These are phyloP conservation scores for Balanococcus diminutus DNA, from an alignment of 2,888 invertebrate species.

Conservation along the genomic window DNA sequence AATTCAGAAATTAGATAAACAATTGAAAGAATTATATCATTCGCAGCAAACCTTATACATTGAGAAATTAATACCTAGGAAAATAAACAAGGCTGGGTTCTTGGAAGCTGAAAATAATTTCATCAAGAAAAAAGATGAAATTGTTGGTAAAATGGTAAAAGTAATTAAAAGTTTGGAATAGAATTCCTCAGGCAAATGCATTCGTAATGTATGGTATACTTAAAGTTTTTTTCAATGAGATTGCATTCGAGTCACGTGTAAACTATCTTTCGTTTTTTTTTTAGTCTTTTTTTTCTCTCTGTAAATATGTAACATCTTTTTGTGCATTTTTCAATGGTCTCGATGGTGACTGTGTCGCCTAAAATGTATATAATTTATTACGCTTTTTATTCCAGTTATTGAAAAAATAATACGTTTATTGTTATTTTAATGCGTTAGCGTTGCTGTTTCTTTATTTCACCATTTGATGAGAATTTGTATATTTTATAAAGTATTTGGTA, in stretches of 20 bases:
- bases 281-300: too few relatives aligned
- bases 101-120: slow-evolving; percentile 67
- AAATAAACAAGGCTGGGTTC: slow-evolving; percentile 68
- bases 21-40: slow-evolving; percentile 63
- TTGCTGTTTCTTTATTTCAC: background rate
- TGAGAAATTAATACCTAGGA: slow-evolving; percentile 70
- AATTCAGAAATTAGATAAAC: slow-evolving; percentile 67
- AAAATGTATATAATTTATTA: slow-evolving; percentile 12
- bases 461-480: background rate
- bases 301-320: background rate
- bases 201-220: background rate
- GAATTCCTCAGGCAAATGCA: background rate
- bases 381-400: background rate
- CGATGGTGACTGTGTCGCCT: background rate
- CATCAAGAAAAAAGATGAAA: slow-evolving; percentile 67
- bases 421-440: background rate
- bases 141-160: slow-evolving; percentile 64
- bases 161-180: slow-evolving; percentile 63
- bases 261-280: background rate
- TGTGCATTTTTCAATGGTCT: background rate
- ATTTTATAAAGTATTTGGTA: too few relatives aligned
- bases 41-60: slow-evolving; percentile 65
- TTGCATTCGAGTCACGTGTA: background rate
- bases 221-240: background rate
- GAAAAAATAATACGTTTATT: background rate